These are phyloP conservation scores for Tragulus kanchil DNA, from an alignment of 2,113 vertebrate species.

Conservation along the genomic window DNA sequence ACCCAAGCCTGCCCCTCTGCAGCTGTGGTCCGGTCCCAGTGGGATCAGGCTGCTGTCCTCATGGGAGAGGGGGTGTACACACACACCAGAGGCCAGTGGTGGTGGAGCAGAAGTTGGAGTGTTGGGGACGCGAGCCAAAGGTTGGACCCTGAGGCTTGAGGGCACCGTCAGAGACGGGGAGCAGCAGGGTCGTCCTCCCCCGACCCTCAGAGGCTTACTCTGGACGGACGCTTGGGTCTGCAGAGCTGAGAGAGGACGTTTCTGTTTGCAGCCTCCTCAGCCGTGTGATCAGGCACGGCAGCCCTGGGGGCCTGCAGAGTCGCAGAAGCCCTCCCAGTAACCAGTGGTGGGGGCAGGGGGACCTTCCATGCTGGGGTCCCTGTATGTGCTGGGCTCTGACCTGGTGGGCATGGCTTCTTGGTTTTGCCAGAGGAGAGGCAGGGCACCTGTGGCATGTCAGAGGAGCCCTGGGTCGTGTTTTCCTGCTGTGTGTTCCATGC, in stretches of 20 bases:
- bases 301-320: too few species aligned
- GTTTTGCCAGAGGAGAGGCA: background rate
- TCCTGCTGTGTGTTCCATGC: fast-evolving
- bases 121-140: background rate
- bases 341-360: too few species aligned
- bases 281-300: background rate
- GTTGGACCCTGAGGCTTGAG: background rate
- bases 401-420: background rate
- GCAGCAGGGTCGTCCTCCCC: background rate
- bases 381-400: background rate
- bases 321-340: too few species aligned
- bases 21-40: background rate
- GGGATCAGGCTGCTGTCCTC: background rate
- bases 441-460: fast-evolving
- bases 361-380: background rate
- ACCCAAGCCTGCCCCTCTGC: background rate
- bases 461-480: background rate
- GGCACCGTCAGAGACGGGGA: background rate
- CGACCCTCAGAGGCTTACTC: background rate
- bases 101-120: background rate
- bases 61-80: background rate
- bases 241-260: too few species aligned
- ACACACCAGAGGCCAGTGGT: background rate
- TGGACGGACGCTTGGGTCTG: too few species aligned
- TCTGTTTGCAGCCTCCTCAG: fast-evolving